Evolutionary conservation across 2,797 vertebrate species (phyloP).

Genomic region (Cynopterus sphinx): DNA sequence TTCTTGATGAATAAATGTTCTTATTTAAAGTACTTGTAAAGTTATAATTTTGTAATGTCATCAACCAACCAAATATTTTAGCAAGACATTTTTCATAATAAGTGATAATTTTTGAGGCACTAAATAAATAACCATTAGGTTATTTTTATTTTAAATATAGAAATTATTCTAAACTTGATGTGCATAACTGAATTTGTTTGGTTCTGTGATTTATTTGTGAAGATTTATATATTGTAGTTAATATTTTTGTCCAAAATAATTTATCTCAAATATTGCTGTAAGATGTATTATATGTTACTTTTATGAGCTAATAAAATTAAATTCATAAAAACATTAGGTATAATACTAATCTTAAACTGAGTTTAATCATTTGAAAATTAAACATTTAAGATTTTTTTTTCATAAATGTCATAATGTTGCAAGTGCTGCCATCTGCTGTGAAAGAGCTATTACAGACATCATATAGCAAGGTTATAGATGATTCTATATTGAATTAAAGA

Average conservation of each 20-base stretch:
- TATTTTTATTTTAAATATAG: neutral
- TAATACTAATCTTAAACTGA: neutral
- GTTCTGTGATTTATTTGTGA: neutral
- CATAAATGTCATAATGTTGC: neutral
- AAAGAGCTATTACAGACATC: neutral
- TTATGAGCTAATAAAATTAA: neutral
- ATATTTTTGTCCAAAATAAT: neutral
- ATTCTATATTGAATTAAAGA: neutral
- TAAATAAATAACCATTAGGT: neutral
- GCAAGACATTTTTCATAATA: neutral
- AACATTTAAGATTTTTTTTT: neutral
- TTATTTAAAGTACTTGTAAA: neutral
- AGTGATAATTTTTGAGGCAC: neutral
- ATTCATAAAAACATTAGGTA: neutral
- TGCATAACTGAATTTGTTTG: neutral
- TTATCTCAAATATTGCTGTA: neutral
- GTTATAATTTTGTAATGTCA: neutral
- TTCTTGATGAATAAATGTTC: neutral
- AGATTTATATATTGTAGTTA: neutral
- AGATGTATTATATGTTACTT: neutral
- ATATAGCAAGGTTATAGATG: accelerated
- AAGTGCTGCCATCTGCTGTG: constrained; percentile 72
- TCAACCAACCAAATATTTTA: neutral
- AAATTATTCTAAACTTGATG: neutral
- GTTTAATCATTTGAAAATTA: neutral